Evolutionary conservation across 2,113 vertebrate genomes (phyloP).

Genomic region (Ramphastos sulfuratus): DNA sequence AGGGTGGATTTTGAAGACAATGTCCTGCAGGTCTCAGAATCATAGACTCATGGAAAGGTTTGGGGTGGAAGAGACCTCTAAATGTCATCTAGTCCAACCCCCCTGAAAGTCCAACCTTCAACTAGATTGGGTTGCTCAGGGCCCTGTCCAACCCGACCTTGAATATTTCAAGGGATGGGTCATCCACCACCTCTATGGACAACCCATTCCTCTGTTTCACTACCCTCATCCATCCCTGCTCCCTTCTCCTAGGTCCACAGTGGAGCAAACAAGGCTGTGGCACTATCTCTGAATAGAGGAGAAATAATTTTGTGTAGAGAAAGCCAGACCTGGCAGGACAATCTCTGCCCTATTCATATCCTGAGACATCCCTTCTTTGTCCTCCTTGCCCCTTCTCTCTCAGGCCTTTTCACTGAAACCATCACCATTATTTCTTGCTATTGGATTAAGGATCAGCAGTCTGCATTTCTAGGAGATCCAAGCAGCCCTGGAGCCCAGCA

Average conservation of each 20-base stretch:
- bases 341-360: not conserved
- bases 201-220: too few relatives aligned
- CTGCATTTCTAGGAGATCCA: constrained; percentile 21
- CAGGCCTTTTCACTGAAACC: not conserved
- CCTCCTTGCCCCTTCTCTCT: not conserved
- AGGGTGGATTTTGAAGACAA: not conserved
- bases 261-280: accelerated
- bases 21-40: not conserved
- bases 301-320: not conserved
- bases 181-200: too few relatives aligned
- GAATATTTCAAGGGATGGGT: too few relatives aligned
- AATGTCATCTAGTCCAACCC: too few relatives aligned
- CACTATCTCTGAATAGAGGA: not conserved
- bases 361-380: not conserved
- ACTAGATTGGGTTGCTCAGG: too few relatives aligned
- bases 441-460: not conserved
- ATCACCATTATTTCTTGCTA: not conserved
- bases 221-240: not conserved
- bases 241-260: not conserved
- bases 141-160: too few relatives aligned
- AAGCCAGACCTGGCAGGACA: not conserved
- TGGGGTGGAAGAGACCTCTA: too few relatives aligned
- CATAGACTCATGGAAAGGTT: too few relatives aligned
- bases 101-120: too few relatives aligned
- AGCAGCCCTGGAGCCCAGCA: not conserved